Evolutionary conservation across 2,797 vertebrate species (phyloP), one percentile per base, ranked within the genome.

Genomic region (Chaetophractus vellerosus): DNA sequence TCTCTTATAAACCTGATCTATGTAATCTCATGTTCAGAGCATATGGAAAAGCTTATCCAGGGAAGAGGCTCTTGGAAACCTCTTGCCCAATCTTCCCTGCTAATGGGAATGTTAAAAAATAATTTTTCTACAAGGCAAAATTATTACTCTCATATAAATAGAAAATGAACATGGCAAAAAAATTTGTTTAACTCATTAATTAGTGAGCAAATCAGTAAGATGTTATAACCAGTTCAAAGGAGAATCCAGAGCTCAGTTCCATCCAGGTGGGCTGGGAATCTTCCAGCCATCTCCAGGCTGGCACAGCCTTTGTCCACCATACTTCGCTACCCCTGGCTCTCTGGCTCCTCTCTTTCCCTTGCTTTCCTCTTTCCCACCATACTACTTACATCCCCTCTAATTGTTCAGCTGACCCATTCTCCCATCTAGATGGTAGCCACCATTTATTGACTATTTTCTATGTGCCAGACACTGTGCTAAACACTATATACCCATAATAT

Each of bases 61-160:
- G 36, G 74, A 59, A 86, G 68, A 92, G 38, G 64, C 15, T 88
- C 19, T 26, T 64, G 36, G 61, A 90, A 88, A 59, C 10, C 45
- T 82, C 59, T 41, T 63, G 59, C n/a, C 71, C 57, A 80, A 72
- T 88, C 66, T 83, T 81, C 78, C 50, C 45, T 90, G 52, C 52
- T 85, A 87, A 87, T 90, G 84, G 81, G 88, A 94, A 91, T 28
- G 23, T 90, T 78, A 59, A 76, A 93, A 90, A 76, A 23, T 71
- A 71, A 71, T 45, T 74, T 74, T 28, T n/a, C 71, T 87, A 64
- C 38, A 80, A 59, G 24, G 18, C 31, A 93, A 75, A 92, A 69
- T 74, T 84, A 91, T 96, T 81, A 91, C 26, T 94, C 2, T 90
- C 88, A 81, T 68, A 41, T 26, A 92, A 82, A 88, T 88, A 85